Evolutionary conservation across 2,797 vertebrate genomes (phyloP), one percentile per base, ranked within the genome.

Genomic region (Sciurus carolinensis): DNA sequence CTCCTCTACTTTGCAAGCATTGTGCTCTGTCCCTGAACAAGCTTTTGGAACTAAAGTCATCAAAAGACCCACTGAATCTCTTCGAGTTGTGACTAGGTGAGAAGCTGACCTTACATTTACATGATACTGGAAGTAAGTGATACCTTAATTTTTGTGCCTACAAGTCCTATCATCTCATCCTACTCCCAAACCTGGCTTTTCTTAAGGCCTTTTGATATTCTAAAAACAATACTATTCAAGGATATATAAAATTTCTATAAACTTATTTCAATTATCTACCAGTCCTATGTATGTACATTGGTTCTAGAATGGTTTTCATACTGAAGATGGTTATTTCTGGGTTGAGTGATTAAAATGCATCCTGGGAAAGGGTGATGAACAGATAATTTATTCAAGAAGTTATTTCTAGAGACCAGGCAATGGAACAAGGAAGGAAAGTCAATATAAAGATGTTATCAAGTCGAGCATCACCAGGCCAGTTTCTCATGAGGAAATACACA

Each of bases 401-500:
- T 39, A 69, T 71, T 87, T 87, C 24, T 77, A 64, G 69, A 85
- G 12, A 86, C 39, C 47, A 67, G 59, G n/a, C 24, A 42, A 2
- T 83, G 20, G 86, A 82, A 64, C 39, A 73, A 69, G 10, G 11
- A 93, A 73, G 6, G 33, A 54, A 42, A 91, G 52, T 6, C 18
- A 24, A 10, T 20, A 14, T 11, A 50, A 77, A 2, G 52, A 12
- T 71, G 11, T 30, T 57, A 4, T 30, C 36, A 42, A 33, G 24
- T 18, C 6, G 28, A 89, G 33, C 79, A 42, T 69, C 57, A 52
- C 28, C 24, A 3, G 26, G 15, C 47, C 52, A 20, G 1, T 33
- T 85, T 81, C 83, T 84, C 59, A 47, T 54, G 7, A 85, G 66
- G 22, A 95, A 85, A 81, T 44, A n/a, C 26, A 64, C n/a, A 71